A percentile compares a stretch with the other conserved stretches of the same genome.
Conservation (phyloP, 64 coral and sea anemone species). For the Actinia equina region DNA sequence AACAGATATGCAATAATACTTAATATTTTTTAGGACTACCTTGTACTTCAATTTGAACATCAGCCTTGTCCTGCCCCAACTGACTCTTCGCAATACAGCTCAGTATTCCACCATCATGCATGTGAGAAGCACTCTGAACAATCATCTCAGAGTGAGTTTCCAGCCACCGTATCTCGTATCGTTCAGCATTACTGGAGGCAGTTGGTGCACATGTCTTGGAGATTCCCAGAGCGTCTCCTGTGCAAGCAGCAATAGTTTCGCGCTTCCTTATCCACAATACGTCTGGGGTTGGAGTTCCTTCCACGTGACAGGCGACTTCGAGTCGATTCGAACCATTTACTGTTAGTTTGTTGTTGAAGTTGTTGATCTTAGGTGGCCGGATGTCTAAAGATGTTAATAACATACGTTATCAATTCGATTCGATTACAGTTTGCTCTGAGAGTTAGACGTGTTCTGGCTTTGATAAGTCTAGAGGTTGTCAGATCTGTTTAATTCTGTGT, state of each 20-base stretch:
- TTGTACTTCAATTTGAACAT: constrained; percentile 17
- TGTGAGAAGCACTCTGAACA: constrained; percentile 29
- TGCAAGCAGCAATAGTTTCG: not conserved
- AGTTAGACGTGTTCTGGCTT: not conserved
- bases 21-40: not conserved
- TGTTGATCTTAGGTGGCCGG: constrained; percentile 39
- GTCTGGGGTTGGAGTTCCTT: constrained; percentile 12
- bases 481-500: no score
- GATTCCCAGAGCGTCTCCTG: not conserved
- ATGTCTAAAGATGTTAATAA: not conserved
- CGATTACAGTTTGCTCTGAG: not conserved
- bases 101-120: constrained; percentile 34
- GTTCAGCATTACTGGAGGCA: not conserved
- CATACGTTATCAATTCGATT: not conserved
- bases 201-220: not conserved
- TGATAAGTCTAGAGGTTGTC: no score
- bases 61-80: constrained; percentile 19
- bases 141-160: constrained; percentile 23
- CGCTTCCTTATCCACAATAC: constrained; percentile 44
- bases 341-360: constrained; percentile 22
- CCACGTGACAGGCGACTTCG: constrained; percentile 24
- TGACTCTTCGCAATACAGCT: constrained; percentile 30
- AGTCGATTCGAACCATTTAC: constrained; percentile 30
- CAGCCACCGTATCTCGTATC: not conserved
- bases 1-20: no score